A percentile compares a stretch with the other conserved stretches of the same genome.
Conservation (phyloP, 2,888 invertebrate species). For the Muschampia staudingeri region DNA sequence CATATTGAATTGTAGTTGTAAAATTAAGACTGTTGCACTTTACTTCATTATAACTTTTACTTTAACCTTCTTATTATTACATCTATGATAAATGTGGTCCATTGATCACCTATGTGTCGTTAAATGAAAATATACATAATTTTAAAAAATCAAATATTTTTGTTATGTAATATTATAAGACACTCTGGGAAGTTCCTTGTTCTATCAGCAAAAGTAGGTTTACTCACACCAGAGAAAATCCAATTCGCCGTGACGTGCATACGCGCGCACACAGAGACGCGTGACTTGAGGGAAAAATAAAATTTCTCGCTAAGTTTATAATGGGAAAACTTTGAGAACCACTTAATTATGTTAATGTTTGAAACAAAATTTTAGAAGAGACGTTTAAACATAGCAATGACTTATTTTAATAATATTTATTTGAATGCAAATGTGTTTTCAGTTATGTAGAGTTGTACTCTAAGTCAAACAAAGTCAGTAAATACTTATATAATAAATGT, state of each 20-base stretch:
- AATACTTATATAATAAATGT: no score
- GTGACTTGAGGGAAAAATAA: conserved; percentile 92
- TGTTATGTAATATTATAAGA: conserved; percentile 63
- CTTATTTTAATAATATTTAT: conserved; percentile 80
- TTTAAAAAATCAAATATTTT: not conserved
- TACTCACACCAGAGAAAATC: conserved; percentile 90
- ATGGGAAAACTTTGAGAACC: conserved; percentile 92
- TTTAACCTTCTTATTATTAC: no score
- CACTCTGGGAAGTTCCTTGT: conserved; percentile 89
- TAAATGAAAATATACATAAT: not conserved
- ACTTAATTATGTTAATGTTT: conserved; percentile 92
- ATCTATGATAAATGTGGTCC: no score
- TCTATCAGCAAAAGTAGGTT: conserved; percentile 90
- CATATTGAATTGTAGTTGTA: no score
- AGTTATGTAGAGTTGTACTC: conserved; percentile 1
- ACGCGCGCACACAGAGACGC: conserved; percentile 87
- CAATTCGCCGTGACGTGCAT: conserved; percentile 88
- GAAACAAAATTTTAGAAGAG: conserved; percentile 91
- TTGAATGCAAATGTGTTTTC: conserved; percentile 45
- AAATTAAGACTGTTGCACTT: no score
- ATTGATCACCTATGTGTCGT: no score
- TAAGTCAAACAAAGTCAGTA: no score
- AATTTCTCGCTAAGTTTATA: conserved; percentile 92
- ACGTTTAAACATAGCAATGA: conserved; percentile 89
- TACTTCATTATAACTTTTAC: no score